Base-by-base conservation (phyloP, 2,113 vertebrate species). In the Cephalophus harveyi region DNA sequence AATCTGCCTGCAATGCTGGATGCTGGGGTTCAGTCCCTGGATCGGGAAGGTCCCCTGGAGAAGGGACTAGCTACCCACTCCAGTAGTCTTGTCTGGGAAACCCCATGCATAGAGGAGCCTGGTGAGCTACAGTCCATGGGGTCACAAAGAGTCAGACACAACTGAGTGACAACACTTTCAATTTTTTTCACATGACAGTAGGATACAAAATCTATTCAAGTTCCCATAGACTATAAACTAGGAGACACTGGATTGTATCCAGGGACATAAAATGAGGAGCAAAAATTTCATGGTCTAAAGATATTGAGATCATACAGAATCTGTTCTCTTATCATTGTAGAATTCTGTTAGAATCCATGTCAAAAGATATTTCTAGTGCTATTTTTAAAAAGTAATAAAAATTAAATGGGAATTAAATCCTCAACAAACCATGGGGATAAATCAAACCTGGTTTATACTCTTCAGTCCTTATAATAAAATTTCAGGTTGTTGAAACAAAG, bases 351-450 rank as follows among this genome's bases (percentile, higher is more conserved):
- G 36, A 76, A 43, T 76, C 36, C 27, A 43, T 76, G 27, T 43
- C 71, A 43, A 76, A 76, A 27, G 21, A 43, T 43, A 76, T 25
- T 25, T 60, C 43, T 67, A 46, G 55, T 14, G 15, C 10, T 21
- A 40, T 76, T 60, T 83, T 84, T 17, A 30, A 93, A 86, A 78
- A 92, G 11, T 40, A 87, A 62, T 82, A 48, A 88, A 43, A 88
- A 78, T 50, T 59, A 83, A 86, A 81, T 57, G 81, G 33, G 16
- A 94, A 91, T 91, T 71, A 88, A 67, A 79, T 91, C 36, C 43
- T 30, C 33, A 89, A 91, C 81, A 95, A 96, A 84, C 33, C 11
- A 43, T 2, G 10, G 2, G 55, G 74, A 83, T 82, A 93, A 76
- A 89, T 57, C 13, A 85, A 89, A 71, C 30, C 40, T n/a, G 30